phyloP scores from a whole-genome alignment of 1,140 invertebrate genomes.

The Bradynema listronoti region DNA sequence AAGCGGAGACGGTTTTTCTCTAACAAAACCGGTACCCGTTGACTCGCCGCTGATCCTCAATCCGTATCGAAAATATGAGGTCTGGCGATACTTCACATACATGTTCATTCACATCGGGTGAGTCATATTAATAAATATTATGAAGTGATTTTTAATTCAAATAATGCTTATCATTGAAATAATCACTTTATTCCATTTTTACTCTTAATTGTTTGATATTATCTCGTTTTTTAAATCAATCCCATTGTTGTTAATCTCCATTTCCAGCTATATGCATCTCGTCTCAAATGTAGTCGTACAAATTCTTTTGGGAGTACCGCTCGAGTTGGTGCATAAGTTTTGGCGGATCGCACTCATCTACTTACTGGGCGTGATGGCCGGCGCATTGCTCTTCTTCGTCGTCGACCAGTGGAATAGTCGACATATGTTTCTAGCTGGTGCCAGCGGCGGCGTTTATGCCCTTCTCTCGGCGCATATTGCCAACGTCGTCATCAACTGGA shows the following conservation, averaged over 20 bases:
- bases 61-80: conserved; percentile 66
- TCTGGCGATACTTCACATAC: conserved; percentile 83
- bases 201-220: no score
- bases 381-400: conserved; percentile 66
- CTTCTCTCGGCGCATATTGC: conserved; percentile 88
- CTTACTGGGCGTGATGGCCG: conserved; percentile 35
- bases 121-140: conserved; percentile 4
- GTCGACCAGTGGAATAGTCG: conserved; percentile 58
- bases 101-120: conserved; percentile 90
- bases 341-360: conserved; percentile 41
- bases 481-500: conserved; percentile 85
- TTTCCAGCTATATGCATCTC: conserved; percentile 67
- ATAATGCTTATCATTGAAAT: no score
- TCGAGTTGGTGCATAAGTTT: conserved; percentile 84
- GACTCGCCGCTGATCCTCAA: conserved; percentile 50
- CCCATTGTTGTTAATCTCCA: no score
- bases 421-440: conserved; percentile 76
- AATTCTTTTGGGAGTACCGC: conserved; percentile 77
- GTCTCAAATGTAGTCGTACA: conserved; percentile 84
- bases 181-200: no score
- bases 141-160: background rate
- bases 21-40: conserved; percentile 29
- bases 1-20: conserved; percentile 9
- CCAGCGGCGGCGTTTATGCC: conserved; percentile 87
- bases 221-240: no score